A percentile compares a stretch with the other conserved stretches of the same genome.
Evolutionary conservation across 2,113 vertebrate genomes (phyloP).

Genomic region (Chrysochloris asiatica): DNA sequence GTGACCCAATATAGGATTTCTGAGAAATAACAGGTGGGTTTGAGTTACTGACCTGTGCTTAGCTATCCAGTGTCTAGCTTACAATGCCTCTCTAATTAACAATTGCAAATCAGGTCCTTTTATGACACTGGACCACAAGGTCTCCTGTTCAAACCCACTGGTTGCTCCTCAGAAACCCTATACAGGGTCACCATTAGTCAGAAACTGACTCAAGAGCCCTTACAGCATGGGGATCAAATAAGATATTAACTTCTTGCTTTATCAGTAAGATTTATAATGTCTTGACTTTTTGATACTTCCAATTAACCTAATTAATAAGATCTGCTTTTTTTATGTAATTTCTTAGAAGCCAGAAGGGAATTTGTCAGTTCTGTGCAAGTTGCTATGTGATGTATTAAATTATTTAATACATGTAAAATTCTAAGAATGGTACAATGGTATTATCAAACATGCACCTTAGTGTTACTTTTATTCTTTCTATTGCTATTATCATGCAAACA

Average conservation of each 20-base stretch:
- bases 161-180: too few species aligned
- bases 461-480: background rate
- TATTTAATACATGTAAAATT: background rate
- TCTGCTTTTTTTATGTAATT: background rate
- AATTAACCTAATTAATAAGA: constrained; percentile 22
- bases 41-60: too few species aligned
- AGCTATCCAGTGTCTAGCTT: too few species aligned
- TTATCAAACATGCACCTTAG: background rate
- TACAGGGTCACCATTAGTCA: too few species aligned
- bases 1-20: too few species aligned
- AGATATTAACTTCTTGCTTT: constrained; percentile 17
- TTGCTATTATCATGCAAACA: background rate
- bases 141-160: too few species aligned
- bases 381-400: background rate
- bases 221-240: background rate
- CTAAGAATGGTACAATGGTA: background rate
- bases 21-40: too few species aligned
- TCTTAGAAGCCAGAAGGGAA: background rate
- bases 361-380: background rate
- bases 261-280: constrained; percentile 17
- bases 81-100: background rate
- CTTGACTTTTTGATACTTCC: constrained; percentile 3
- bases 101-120: too few species aligned
- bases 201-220: too few species aligned
- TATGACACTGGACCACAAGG: too few species aligned